Evolutionary conservation across 2,113 vertebrate genomes (phyloP), one percentile per base, ranked within the genome.

Genomic region (Galeopterus variegatus): DNA sequence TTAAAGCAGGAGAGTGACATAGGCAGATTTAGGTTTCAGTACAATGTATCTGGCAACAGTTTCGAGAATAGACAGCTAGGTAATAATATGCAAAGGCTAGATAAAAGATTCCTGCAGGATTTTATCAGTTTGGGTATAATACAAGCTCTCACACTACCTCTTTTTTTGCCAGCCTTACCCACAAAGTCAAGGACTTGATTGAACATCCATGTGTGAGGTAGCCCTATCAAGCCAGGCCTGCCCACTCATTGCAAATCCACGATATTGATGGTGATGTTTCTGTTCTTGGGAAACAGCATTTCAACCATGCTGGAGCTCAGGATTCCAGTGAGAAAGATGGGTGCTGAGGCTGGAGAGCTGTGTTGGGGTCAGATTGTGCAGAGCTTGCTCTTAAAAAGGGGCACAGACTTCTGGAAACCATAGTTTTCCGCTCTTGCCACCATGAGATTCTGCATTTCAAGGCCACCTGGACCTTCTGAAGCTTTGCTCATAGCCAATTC

Each of bases 401-500:
- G 28, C 0, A 8, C 0, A 10, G 60, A 65, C 36, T 50, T 64
- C 11, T 52, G 54, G 67, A 84, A 87, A 14, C 48, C 18, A 45
- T 8, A 17, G 28, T 26, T 48, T 64, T n/a, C 52, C 33, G 54
- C 6, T 76, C 65, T 14, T 41, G 33, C 45, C 1, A n/a, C 56
- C 1, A 0, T 0, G 13, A 75, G 69, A 7, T 19, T 26, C 48
- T 85, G 75, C 33, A 62, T 92, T 97, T 95, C 83, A 87, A 76
- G 58, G 92, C 70, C 93, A 96, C 93, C 54, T 76, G 83, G 36
- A 67, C 31, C 62, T 96, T 92, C 54, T 5, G 28, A 81, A 41
- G 80, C 60, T 92, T 95, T 96, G 73, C 64, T 88, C 70, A 58
- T 1, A 56, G 93, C 31, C 65, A 24, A 52, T 73, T 76, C 24